These are phyloP conservation scores for Blera fallax DNA, from an alignment of 2,888 invertebrate genomes.

Conservation along the genomic window DNA sequence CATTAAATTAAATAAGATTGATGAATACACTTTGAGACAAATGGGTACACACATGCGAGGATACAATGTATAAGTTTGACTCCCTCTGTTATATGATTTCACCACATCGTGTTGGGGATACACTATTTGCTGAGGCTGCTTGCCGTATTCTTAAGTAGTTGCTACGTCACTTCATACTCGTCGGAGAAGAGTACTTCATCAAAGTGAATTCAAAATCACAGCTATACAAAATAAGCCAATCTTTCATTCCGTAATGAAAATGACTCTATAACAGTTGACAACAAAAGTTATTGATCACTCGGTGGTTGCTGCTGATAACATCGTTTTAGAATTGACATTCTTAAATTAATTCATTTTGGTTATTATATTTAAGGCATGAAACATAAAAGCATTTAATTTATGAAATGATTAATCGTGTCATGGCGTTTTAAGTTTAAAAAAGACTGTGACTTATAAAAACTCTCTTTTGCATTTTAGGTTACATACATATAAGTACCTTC, in stretches of 20 bases:
- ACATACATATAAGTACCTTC: too few relatives aligned
- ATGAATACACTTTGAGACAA: slow-evolving; percentile 58
- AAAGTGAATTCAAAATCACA: slow-evolving; percentile 43
- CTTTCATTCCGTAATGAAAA: neutral
- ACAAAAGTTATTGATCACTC: slow-evolving; percentile 7
- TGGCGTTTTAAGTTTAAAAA: too few relatives aligned
- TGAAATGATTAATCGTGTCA: too few relatives aligned
- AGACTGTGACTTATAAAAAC: too few relatives aligned
- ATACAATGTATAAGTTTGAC: slow-evolving; percentile 8
- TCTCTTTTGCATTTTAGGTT: too few relatives aligned
- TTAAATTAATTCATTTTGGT: too few relatives aligned
- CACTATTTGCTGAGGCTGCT: slow-evolving; percentile 8
- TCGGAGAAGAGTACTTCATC: slow-evolving; percentile 17
- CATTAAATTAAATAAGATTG: slow-evolving; percentile 70
- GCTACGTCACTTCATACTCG: neutral
- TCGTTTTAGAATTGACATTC: neutral
- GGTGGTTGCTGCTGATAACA: neutral
- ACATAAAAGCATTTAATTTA: too few relatives aligned
- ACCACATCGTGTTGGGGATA: neutral
- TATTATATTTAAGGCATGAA: too few relatives aligned
- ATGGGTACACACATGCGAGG: slow-evolving; percentile 14
- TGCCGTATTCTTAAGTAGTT: neutral
- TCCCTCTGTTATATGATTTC: neutral
- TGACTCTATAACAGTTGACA: neutral
- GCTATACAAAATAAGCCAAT: neutral